Conservation (phyloP, 2,113 vertebrate species). For the Labeo catla region DNA sequence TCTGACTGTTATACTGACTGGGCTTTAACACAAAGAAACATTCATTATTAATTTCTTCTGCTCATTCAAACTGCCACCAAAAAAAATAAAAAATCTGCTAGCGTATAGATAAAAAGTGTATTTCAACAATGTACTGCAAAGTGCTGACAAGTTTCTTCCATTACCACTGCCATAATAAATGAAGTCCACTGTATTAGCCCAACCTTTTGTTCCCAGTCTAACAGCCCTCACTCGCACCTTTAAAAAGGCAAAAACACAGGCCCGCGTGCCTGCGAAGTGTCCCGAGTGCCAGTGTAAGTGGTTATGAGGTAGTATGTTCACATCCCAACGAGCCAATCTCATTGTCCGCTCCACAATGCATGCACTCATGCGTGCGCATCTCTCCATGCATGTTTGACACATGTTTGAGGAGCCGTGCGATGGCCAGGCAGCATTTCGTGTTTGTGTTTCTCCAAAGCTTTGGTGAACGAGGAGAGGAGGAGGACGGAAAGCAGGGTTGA, state of each 20-base stretch:
- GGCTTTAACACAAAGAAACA: conserved; percentile 45
- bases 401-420: conserved; percentile 14
- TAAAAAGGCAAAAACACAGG: conserved; percentile 4
- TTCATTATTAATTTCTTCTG: conserved; percentile 52
- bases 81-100: conserved; percentile 22
- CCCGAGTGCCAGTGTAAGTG: neutral
- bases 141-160: conserved; percentile 52
- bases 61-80: conserved; percentile 43
- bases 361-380: neutral
- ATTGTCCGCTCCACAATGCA: neutral
- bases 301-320: conserved; percentile 1
- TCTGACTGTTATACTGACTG: conserved; percentile 37
- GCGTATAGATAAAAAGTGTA: conserved; percentile 43
- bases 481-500: conserved; percentile 22
- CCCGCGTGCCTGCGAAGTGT: neutral
- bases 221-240: conserved; percentile 19
- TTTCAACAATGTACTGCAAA: conserved; percentile 51
- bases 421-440: neutral
- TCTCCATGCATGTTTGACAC: conserved; percentile 32
- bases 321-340: neutral
- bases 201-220: conserved; percentile 24
- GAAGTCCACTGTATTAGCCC: conserved; percentile 24
- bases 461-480: conserved; percentile 8
- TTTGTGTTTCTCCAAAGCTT: conserved; percentile 20
- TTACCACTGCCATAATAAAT: conserved; percentile 40